A percentile compares a stretch with the other conserved stretches of the same genome.
These are phyloP conservation scores for Ephialtes manifestator DNA, from an alignment of 2,888 invertebrate genomes.

Conservation along the genomic window DNA sequence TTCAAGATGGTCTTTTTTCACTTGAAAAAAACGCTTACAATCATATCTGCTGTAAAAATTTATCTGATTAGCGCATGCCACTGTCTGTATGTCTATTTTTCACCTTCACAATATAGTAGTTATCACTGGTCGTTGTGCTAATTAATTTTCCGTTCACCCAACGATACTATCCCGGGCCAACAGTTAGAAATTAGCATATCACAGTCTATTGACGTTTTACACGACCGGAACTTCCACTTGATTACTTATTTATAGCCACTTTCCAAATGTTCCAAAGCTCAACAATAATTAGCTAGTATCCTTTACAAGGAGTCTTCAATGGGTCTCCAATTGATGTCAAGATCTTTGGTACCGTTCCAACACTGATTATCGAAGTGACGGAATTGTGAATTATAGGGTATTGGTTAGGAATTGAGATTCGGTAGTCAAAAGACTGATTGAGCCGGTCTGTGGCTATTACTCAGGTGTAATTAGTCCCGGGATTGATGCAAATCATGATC, in stretches of 20 bases:
- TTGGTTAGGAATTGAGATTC: neutral
- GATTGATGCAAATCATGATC: neutral
- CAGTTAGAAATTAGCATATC: neutral
- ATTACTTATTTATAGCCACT: neutral
- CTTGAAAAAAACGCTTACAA: no score
- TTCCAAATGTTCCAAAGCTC: neutral
- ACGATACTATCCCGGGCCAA: neutral
- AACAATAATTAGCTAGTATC: neutral
- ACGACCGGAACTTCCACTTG: neutral
- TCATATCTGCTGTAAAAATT: neutral
- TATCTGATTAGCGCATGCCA: neutral
- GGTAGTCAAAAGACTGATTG: slow-evolving; percentile 42
- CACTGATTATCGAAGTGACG: slow-evolving; percentile 1
- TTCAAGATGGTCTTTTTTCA: no score
- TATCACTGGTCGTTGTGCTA: neutral
- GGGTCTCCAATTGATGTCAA: slow-evolving; percentile 5
- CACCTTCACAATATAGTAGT: neutral
- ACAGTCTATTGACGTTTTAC: neutral
- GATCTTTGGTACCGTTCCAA: slow-evolving; percentile 10
- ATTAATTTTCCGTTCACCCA: neutral
- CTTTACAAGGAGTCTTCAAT: neutral
- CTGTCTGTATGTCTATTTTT: neutral
- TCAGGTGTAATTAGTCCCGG: slow-evolving; percentile 35
- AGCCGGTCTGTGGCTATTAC: neutral
- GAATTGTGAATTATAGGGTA: neutral